Base-by-base conservation (phyloP, 2,113 vertebrate genomes). In the Gasterosteus aculeatus region DNA sequence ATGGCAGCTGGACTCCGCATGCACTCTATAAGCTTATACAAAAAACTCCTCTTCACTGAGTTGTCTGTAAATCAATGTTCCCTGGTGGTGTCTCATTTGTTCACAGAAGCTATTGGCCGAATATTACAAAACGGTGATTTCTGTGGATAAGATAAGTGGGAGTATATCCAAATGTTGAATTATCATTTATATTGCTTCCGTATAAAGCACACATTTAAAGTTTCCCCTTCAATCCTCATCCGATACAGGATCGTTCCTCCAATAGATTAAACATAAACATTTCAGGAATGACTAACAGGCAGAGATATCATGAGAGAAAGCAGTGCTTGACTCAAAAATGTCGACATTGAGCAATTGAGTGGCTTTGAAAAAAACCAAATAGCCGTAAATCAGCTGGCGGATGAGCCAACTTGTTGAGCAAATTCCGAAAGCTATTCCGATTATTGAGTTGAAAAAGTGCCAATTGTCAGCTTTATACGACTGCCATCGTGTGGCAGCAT, bases 11-110 rank as follows among this genome's bases (percentile, higher is more conserved):
- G 12, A 63, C 33, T 63, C 49, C 57, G 31, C 31, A 47, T 57
- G 69, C 63, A 68, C 10, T 5, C 26, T 9, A 2, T 66, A 2
- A 14, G 4, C 29, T 42, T 35, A 4, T 18, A 60, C 0, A 4
- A 44, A 11, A 33, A 57, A 22, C 12, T 15, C 60, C 35, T 65
- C 29, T 63, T 39, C 5, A 9, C 39, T 15, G 16, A 58, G 57
- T 49, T 8, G 35, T 51, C 14, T 42, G 19, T 54, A 14, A 58
- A 19, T 14, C 26, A n/a, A 60, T 44, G 70, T 38, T 60, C 62
- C 31, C 53, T 65, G 31, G 38, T 59, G 74, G 53, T 29, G 6
- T 47, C 33, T 35, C 57, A 61, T 47, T 33, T 61, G 60, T 58
- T 1, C 16, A 41, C 57, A 49, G 12, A 16, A 11, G 14, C 16